Evolutionary conservation across 2,888 invertebrate species (phyloP).

Genomic region (Cinara cedri): DNA sequence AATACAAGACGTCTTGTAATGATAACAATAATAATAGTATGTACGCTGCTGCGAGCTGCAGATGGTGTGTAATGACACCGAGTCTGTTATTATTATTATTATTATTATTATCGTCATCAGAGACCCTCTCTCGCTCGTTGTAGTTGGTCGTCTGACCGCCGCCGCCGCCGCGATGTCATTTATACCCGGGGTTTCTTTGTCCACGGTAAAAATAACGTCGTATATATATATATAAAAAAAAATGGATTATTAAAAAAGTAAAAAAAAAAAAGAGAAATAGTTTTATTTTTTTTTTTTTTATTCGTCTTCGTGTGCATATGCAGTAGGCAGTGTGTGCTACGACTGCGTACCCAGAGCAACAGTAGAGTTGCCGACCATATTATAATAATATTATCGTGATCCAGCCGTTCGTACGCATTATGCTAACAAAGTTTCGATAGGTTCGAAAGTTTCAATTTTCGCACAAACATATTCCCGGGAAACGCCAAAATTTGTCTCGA

Average conservation of each 20-base stretch:
- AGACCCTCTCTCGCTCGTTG: conserved; percentile 42
- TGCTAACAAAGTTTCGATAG: too few relatives aligned
- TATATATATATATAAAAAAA: neutral
- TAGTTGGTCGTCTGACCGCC: conserved; percentile 4
- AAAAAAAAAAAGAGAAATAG: neutral
- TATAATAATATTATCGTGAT: too few relatives aligned
- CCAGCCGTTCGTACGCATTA: neutral
- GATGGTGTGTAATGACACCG: conserved; percentile 46
- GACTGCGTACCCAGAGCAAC: too few relatives aligned
- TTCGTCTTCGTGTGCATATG: neutral
- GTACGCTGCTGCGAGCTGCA: neutral
- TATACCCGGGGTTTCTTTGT: conserved; percentile 38
- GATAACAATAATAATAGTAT: neutral
- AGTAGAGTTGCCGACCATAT: neutral
- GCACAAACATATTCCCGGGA: too few relatives aligned
- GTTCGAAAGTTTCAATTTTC: too few relatives aligned
- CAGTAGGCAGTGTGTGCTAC: too few relatives aligned
- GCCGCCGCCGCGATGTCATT: too few relatives aligned
- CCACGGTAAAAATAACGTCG: conserved; percentile 1
- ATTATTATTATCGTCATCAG: too few relatives aligned
- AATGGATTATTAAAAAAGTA: neutral
- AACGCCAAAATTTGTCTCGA: too few relatives aligned
- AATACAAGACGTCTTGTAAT: too few relatives aligned
- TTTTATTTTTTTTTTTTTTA: neutral
- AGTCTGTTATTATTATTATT: conserved; percentile 12